phyloP scores from a whole-genome alignment of 2,888 invertebrate genomes.

The Dorcus hopei region DNA sequence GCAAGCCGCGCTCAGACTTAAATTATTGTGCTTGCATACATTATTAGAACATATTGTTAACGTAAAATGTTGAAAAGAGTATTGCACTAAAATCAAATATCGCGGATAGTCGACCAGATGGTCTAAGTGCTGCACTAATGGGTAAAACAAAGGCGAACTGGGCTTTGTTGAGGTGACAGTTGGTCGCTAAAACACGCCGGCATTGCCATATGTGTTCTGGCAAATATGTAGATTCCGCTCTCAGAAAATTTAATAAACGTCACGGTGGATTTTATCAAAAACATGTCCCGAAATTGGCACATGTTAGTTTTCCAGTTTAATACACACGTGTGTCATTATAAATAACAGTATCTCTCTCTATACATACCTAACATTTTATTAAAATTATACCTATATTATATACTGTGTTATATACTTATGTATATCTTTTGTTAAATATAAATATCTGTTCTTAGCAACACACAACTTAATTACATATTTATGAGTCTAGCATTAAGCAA shows the following conservation, averaged over 20 bases:
- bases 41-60: slow-evolving; percentile 26
- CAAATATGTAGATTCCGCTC: slow-evolving; percentile 39
- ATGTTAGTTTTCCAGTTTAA: slow-evolving; percentile 1
- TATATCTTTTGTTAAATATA: too few species aligned
- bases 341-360: too few species aligned
- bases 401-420: too few species aligned
- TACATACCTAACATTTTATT: too few species aligned
- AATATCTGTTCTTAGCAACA: too few species aligned
- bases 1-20: too few species aligned
- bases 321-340: neutral
- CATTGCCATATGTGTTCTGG: slow-evolving; percentile 40
- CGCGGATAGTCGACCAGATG: slow-evolving; percentile 35
- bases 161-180: slow-evolving; percentile 38
- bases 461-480: too few species aligned
- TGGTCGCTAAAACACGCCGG: slow-evolving; percentile 41
- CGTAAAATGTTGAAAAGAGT: slow-evolving; percentile 22
- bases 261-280: slow-evolving; percentile 11
- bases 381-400: too few species aligned
- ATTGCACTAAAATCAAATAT: slow-evolving; percentile 32
- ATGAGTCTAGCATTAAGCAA: too few species aligned
- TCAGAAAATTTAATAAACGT: slow-evolving; percentile 39
- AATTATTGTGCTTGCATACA: slow-evolving; percentile 10
- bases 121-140: slow-evolving; percentile 34
- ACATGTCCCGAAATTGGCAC: slow-evolving; percentile 3
- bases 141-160: slow-evolving; percentile 39